A percentile compares a stretch with the other conserved stretches of the same genome.
phyloP scores from a whole-genome alignment of 2,888 invertebrate species.

The Pinctada fucata region DNA sequence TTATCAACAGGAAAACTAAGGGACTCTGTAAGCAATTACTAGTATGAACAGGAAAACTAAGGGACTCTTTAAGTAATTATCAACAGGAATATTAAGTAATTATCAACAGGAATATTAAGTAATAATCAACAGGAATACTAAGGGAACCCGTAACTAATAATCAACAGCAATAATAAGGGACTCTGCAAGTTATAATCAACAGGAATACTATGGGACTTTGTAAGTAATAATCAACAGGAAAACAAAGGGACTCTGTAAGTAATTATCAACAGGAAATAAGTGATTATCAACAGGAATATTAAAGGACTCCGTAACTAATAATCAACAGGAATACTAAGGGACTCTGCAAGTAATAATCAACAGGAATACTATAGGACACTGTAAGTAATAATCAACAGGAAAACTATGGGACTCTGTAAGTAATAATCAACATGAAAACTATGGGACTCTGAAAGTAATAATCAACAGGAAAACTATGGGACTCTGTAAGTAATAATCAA shows the following conservation, averaged over 20 bases:
- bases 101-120: too few relatives aligned
- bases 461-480: slow-evolving; percentile 77
- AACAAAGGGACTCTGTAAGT: slow-evolving; percentile 79
- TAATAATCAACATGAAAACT: slow-evolving; percentile 79
- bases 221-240: slow-evolving; percentile 75
- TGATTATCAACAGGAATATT: slow-evolving; percentile 79
- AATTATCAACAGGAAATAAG: slow-evolving; percentile 79
- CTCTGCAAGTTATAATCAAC: slow-evolving; percentile 77
- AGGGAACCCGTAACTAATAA: too few relatives aligned
- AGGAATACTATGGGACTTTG: slow-evolving; percentile 71
- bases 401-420: too few relatives aligned
- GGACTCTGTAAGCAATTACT: slow-evolving; percentile 77
- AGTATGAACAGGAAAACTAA: too few relatives aligned
- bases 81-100: too few relatives aligned
- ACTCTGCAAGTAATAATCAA: slow-evolving; percentile 64
- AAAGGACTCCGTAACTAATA: slow-evolving; percentile 78
- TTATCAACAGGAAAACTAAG: too few relatives aligned
- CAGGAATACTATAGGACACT: not conserved
- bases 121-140: too few relatives aligned
- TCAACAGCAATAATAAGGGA: too few relatives aligned
- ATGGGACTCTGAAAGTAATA: slow-evolving; percentile 78
- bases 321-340: slow-evolving; percentile 80
- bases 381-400: too few relatives aligned
- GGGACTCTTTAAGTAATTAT: too few relatives aligned
- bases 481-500: slow-evolving; percentile 70